Evolutionary conservation across 2,797 vertebrate genomes (phyloP), one percentile per base, ranked within the genome.

Genomic region (Sternarchorhynchus goeldii): DNA sequence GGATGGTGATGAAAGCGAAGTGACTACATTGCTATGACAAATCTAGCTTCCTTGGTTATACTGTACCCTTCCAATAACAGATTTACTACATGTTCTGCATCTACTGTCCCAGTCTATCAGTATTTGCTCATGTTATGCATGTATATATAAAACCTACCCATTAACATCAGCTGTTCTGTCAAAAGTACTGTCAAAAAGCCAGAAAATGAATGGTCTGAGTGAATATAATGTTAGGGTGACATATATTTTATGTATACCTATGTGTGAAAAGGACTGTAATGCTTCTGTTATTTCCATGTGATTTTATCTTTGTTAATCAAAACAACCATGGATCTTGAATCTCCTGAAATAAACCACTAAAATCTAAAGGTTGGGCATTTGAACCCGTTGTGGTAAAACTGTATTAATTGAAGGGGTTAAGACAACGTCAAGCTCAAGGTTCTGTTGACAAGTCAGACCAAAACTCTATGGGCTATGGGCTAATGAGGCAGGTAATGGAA

Each of bases 401-500:
- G 36, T 39, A 74, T 78, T 75, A 31, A 73, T 60, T 79, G 68
- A 81, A 76, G 66, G 76, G 77, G 70, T 73, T 73, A 68, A 57
- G 56, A 81, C 29, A 66, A 65, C 62, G 70, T 81, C 69, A 74
- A 45, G 50, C 78, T 74, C 64, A 57, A 45, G 67, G 21, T 80
- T 82, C 68, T 85, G 78, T 81, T 85, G 81, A 82, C 75, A 79
- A 77, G 83, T 74, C 71, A 77, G 77, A 64, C 75, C 75, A 60
- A 18, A 73, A 80, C 56, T 67, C 73, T 57, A 68, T 80, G 75
- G 77, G 56, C 53, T 29, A 50, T 73, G 77, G 84, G 82, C 87
- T 88, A 88, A 86, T 76, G 84, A 81, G 79, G 85, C 89, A 90
- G 85, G 89, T 88, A 53, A 91, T 93, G 94, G 94, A 95, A 94